Base-by-base conservation (phyloP, 2,888 invertebrate genomes). In the Drosophila siamana region DNA sequence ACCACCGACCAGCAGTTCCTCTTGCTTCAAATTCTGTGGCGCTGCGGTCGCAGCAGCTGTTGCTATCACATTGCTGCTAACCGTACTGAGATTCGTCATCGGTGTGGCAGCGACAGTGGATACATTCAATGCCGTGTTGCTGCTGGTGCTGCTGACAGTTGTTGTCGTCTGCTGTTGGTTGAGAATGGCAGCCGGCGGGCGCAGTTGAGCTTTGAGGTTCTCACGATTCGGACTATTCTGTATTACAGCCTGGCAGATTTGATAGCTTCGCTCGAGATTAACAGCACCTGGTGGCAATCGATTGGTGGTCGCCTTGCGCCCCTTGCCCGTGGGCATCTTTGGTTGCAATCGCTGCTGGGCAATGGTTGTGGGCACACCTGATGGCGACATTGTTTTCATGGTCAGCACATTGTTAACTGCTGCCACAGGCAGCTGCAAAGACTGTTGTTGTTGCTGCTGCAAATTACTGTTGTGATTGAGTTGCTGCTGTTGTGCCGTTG, bases 171-270 rank as follows among this genome's bases (percentile, higher is more conserved):
- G 59, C 40, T 78, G 90, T 65, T 86, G 89, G 46, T 72, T 88
- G 52, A 96, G 93, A 69, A 96, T 93, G 66, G 96, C 96, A 2
- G 97, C 97, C 11, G 97, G 97, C 43, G 97, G 97, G 75, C 97
- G 95, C 80, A 97, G 92, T 90, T 97, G 97, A 5, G 96, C 96
- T 62, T 96, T 95, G 48, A 97, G 92, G 85, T 97, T 97, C 90
- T 97, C 97, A 15, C 97, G 94, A 93, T 98, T 98, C 0, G 97
- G 97, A 90, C 97, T 98, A 92, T 97, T 98, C 92, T 98, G 97
- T 75, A 98, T 97, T n/a, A 96, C 96, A 43, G 96, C 96, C 92
- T 96, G 96, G 88, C 97, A 97, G 85, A 98, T 98, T 93, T 98
- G 98, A 92, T 98, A 97, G 91, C 98, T 98, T 61, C 98, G 94